Conservation (phyloP, 2,113 vertebrate species). For the Amazona guildingii region DNA sequence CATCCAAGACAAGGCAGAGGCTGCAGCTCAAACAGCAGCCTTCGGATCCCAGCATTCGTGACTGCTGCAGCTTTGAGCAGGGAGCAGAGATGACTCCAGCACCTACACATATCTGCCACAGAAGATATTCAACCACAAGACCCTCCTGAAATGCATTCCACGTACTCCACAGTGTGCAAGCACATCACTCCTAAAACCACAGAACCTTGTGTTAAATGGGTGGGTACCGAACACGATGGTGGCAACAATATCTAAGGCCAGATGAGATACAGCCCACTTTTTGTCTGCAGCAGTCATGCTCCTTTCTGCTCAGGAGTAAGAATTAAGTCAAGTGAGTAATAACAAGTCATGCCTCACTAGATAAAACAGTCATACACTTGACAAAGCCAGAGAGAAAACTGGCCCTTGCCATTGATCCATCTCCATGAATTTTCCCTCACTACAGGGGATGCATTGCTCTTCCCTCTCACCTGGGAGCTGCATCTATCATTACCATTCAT, state of each 20-base stretch:
- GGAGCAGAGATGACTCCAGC: background rate
- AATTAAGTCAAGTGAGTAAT: background rate
- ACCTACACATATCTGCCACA: background rate
- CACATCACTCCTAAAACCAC: background rate
- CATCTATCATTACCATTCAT: background rate
- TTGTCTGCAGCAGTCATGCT: background rate
- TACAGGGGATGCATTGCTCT: background rate
- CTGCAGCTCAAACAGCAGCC: background rate
- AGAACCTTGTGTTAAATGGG: no score
- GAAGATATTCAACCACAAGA: background rate
- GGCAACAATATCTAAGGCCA: background rate
- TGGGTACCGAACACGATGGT: background rate
- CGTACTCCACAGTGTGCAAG: accelerated
- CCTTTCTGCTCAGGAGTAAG: background rate
- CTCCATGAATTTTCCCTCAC: background rate
- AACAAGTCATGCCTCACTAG: background rate
- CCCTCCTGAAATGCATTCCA: background rate
- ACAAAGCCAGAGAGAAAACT: background rate
- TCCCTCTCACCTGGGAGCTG: background rate
- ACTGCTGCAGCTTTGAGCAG: background rate
- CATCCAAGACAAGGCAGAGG: background rate
- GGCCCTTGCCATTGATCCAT: background rate
- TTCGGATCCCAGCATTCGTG: background rate
- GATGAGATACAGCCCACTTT: background rate
- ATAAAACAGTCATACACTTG: background rate